Base-by-base conservation (phyloP, 2,797 vertebrate species). In the Lutjanus argentimaculatus region DNA sequence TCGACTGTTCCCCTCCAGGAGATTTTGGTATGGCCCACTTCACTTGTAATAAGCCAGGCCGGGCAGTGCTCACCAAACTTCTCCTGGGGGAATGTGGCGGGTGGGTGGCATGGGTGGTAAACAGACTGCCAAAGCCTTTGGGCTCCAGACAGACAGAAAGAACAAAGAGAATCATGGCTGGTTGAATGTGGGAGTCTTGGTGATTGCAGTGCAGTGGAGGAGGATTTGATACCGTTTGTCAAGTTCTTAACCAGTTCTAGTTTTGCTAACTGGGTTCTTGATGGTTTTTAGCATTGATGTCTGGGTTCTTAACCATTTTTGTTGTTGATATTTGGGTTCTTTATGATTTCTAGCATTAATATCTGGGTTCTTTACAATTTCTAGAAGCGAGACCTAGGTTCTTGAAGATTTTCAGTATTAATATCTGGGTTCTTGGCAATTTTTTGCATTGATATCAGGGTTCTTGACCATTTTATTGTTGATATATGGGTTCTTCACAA, bases 101-200 rank as follows among this genome's bases (percentile, higher is more conserved):
- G 53, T 49, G 75, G 77, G 75, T 80, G 82, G 82, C 70, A 84
- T 72, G 70, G 64, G 57, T 85, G 83, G 82, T 80, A 75, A 82
- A 84, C 83, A 88, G 85, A 53, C 86, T 82, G 80, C 79, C 63
- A 83, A 48, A 68, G 87, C 85, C 88, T 82, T 61, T 14, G 83
- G 88, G 88, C 87, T 83, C 55, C 46, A 79, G 55, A 88, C 67
- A 64, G 43, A 75, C 19, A 72, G 22, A 64, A 9, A 77, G 81
- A 90, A 93, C 92, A 94, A 92, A 90, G 84, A 77, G 58, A 86
- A 69, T 84, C 40, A n/a, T 53, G 82, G 57, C 73, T 84, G 77
- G 59, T 67, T 86, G 80, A 82, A 80, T 83, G 52, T 62, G 30
- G 42, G 75, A 56, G 48, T 55, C 6, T 0, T 52, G 2, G 14